A percentile compares a stretch with the other conserved stretches of the same genome.
Evolutionary conservation across 2,113 vertebrate species (phyloP).

Genomic region (Poeciliopsis retropinna): DNA sequence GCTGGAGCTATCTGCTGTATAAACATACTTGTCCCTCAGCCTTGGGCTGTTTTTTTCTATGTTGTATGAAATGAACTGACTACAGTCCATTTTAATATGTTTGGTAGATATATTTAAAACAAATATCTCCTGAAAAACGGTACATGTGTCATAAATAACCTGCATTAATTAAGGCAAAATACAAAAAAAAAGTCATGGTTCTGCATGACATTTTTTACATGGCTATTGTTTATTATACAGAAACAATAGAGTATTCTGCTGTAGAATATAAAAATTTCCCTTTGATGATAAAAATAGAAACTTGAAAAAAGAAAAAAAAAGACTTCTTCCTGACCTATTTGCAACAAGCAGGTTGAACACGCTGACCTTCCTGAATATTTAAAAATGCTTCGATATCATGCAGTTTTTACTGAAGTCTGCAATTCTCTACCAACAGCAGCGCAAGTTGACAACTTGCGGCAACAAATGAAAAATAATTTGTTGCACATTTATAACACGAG

Average conservation of each 20-base stretch:
- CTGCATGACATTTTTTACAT: too few relatives aligned
- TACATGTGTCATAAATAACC: not conserved
- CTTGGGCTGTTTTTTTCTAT: too few relatives aligned
- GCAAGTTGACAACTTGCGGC: not conserved
- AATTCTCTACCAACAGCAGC: constrained; percentile 4
- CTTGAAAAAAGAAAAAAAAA: not conserved
- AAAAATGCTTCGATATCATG: not conserved
- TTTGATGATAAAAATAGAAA: not conserved
- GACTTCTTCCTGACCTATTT: not conserved
- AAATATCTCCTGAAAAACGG: too few relatives aligned
- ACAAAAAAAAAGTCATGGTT: not conserved
- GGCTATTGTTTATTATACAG: too few relatives aligned
- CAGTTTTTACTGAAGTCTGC: not conserved
- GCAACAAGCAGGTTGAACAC: not conserved
- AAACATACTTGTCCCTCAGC: too few relatives aligned
- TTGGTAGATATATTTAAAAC: not conserved
- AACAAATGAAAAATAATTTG: constrained; percentile 1
- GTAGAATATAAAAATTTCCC: too few relatives aligned
- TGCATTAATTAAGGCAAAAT: not conserved
- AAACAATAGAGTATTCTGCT: not conserved
- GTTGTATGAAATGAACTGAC: too few relatives aligned
- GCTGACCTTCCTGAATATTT: not conserved
- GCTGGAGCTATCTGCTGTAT: not conserved
- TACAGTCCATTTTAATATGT: not conserved
- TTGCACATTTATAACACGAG: constrained; percentile 39